phyloP scores from a whole-genome alignment of 1,140 invertebrate genomes.

The Helicorthomorpha holstii region DNA sequence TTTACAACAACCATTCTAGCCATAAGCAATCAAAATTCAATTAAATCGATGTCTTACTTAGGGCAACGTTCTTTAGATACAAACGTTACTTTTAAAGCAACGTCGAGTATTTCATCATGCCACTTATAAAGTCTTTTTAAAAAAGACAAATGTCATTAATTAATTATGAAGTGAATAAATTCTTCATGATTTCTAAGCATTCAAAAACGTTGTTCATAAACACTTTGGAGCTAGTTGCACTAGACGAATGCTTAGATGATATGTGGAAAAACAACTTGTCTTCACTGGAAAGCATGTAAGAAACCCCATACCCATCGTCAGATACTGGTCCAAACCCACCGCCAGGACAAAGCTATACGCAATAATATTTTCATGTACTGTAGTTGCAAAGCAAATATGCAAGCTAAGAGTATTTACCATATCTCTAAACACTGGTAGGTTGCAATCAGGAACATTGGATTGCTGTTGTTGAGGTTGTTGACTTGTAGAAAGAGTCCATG shows the following conservation, averaged over 20 bases:
- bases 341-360: conserved; percentile 35
- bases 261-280: conserved; percentile 93
- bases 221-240: neutral
- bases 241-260: conserved; percentile 65
- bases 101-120: too few species aligned
- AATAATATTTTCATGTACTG: neutral
- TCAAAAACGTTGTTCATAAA: neutral
- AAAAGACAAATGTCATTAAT: too few species aligned
- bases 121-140: too few species aligned
- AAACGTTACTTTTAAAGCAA: too few species aligned
- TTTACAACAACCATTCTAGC: too few species aligned
- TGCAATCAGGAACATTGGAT: conserved; percentile 26
- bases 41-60: too few species aligned
- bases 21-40: too few species aligned
- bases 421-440: conserved; percentile 24
- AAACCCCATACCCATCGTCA: conserved; percentile 96
- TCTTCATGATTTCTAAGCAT: neutral
- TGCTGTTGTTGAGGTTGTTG: conserved; percentile 74
- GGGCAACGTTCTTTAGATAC: too few species aligned
- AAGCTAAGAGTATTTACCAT: conserved; percentile 18
- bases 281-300: conserved; percentile 95
- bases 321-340: conserved; percentile 96
- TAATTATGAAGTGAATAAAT: too few species aligned
- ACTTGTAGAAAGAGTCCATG: conserved; percentile 92
- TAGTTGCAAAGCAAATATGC: neutral